Conservation (phyloP, 2,113 vertebrate species). For the Burhinus oedicnemus region DNA sequence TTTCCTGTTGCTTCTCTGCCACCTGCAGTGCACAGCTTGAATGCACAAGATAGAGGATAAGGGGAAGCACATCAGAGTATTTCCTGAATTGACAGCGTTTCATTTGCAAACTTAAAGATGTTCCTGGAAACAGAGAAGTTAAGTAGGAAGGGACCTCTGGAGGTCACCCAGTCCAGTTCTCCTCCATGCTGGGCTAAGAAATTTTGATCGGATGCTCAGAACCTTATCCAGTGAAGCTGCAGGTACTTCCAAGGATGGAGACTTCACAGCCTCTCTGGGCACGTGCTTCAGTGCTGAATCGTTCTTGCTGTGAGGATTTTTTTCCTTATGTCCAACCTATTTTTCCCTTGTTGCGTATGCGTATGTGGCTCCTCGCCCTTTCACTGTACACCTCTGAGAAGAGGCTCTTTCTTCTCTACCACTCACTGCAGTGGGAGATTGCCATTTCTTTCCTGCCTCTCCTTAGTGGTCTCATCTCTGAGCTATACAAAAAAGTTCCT, state of each 20-base stretch:
- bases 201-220: neutral
- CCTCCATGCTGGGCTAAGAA: neutral
- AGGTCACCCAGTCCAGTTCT: rapidly evolving
- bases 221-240: neutral
- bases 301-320: neutral
- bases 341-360: neutral
- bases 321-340: neutral
- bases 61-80: neutral
- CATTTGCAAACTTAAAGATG: neutral
- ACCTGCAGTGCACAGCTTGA: constrained; percentile 33
- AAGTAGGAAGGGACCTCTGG: neutral
- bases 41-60: neutral
- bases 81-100: neutral
- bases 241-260: neutral
- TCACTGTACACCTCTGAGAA: too few relatives aligned
- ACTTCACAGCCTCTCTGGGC: neutral
- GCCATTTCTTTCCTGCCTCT: neutral
- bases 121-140: neutral
- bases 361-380: neutral
- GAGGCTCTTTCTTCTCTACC: neutral
- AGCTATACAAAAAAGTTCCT: neutral
- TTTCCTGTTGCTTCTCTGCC: constrained; percentile 43
- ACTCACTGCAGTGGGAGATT: neutral
- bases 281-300: neutral
- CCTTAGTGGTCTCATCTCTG: neutral